Conservation (phyloP, 2,797 vertebrate genomes). For the Aselliscus stoliczkanus region DNA sequence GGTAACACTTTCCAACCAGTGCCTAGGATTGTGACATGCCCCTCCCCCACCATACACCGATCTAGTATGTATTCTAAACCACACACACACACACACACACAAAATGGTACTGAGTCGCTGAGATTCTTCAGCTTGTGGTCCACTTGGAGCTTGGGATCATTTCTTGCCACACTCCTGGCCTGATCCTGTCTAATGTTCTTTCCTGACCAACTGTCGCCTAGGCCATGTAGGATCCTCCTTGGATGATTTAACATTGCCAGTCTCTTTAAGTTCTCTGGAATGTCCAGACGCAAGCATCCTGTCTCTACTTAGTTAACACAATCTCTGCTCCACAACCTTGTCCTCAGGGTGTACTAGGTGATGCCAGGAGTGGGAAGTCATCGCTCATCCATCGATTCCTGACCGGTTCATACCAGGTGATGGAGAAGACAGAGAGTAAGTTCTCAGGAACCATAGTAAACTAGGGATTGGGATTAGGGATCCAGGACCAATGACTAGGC, state of each 20-base stretch:
- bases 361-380: constrained; percentile 91
- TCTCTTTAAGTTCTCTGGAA: not conserved
- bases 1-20: not conserved
- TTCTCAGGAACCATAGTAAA: not conserved
- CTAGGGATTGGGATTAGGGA: not conserved
- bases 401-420: constrained; percentile 90
- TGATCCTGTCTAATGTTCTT: not conserved
- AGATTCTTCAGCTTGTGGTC: not conserved
- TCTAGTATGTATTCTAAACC: not conserved
- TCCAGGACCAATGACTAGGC: not conserved
- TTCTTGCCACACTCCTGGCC: not conserved
- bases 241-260: not conserved
- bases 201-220: not conserved
- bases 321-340: not conserved
- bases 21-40: not conserved
- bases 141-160: not conserved
- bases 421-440: constrained; percentile 92
- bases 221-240: not conserved
- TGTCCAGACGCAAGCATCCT: not conserved
- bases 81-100: not conserved
- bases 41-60: not conserved
- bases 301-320: not conserved
- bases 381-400: constrained; percentile 95
- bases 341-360: constrained; percentile 91
- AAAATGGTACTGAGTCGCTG: not conserved